A percentile compares a stretch with the other conserved stretches of the same genome.
Evolutionary conservation across 1,140 invertebrate genomes (phyloP).

Genomic region (Achatina immaculata): DNA sequence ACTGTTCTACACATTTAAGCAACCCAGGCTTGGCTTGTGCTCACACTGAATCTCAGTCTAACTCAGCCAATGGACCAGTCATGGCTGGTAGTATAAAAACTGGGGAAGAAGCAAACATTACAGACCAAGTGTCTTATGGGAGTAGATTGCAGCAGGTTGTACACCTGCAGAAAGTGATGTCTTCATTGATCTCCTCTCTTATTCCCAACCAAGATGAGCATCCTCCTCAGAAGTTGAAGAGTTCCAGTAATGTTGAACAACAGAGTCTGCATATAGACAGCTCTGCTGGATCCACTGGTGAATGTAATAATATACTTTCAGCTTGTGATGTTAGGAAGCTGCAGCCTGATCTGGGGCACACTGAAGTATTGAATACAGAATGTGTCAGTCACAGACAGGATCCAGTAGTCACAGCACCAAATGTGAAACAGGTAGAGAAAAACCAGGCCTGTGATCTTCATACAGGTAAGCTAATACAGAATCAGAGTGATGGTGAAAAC

Average conservation of each 20-base stretch:
- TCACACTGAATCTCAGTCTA: background rate
- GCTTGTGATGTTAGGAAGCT: background rate
- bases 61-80: background rate
- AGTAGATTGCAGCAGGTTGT: background rate
- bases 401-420: too few species aligned
- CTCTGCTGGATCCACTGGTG: background rate
- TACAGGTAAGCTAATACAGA: background rate
- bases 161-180: slow-evolving; percentile 2
- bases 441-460: background rate
- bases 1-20: background rate
- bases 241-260: background rate
- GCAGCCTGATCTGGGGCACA: background rate
- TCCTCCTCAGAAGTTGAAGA: background rate
- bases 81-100: background rate
- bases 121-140: background rate
- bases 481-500: background rate
- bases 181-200: background rate
- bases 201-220: background rate
- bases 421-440: background rate
- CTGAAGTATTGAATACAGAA: background rate
- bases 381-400: background rate
- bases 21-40: background rate
- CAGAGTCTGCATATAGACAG: background rate
- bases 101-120: background rate
- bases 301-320: background rate